Evolutionary conservation across 1,140 invertebrate species (phyloP), one percentile per base, ranked within the genome.

Genomic region (Tetramorium parvispinum): DNA sequence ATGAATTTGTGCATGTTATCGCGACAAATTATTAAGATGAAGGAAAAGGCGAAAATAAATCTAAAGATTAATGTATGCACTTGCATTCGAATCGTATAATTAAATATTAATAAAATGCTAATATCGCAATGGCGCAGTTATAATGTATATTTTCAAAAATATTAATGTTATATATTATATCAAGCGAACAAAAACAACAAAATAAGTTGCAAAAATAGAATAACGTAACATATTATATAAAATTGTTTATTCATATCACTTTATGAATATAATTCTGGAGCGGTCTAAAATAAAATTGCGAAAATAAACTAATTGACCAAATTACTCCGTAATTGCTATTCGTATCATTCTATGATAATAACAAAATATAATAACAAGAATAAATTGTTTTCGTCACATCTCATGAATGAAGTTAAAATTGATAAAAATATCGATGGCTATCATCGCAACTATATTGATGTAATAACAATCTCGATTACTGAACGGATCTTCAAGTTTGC

Each of bases 11-110:
- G n/a, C 65, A 75, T 40, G 59, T 73, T 40, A 57, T n/a, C 51
- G 71, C 59, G 57, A 70, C 57, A 51, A 57, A 88, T 83, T 49
- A 70, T 83, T 89, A 89, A 89, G 77, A 78, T 68, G 71, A 18
- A 57, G 11, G 53, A 63, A 59, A 68, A 81, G 40, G 71, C 77
- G 43, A 78, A 87, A 89, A 78, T 32, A 8, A 57, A 63, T 46
- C 7, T n/a, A 46, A 3, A 43, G 40, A 8, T 49, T 61, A 43
- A 24, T 10, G 63, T 11, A 40, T 11, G 63, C 32, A 46, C 49
- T 16, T 27, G 27, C n/a, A 11, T 32, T 21, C 51, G 40, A 71
- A 37, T 49, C n/a, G 24, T 18, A 53, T 18, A 53, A 53, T 21
- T 65, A 6, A 32, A 32, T 32, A 0, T 32, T 32, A 32, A 32